These are phyloP conservation scores for Harpegnathos saltator DNA, from an alignment of 1,140 invertebrate species.

Conservation along the genomic window DNA sequence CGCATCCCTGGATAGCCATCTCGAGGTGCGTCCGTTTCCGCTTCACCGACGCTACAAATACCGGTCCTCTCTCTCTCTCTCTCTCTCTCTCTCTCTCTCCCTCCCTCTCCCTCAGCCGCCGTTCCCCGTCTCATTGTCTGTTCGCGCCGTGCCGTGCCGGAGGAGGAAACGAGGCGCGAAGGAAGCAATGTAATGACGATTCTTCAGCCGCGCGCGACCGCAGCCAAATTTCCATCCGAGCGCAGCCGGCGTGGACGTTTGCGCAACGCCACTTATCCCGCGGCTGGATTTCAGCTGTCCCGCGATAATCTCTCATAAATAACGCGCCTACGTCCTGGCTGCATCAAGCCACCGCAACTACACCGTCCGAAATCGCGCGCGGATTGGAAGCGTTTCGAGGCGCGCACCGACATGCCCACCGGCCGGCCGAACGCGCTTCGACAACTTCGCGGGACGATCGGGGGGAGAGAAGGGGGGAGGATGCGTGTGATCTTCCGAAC, in stretches of 20 bases:
- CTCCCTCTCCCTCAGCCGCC: too few species aligned
- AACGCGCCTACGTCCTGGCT: conserved; percentile 4
- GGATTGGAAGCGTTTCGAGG: too few species aligned
- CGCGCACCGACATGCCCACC: too few species aligned
- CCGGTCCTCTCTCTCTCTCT: too few species aligned
- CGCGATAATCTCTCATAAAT: conserved; percentile 48
- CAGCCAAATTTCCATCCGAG: conserved; percentile 53
- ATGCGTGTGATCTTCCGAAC: not conserved
- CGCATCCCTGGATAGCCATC: conserved; percentile 31
- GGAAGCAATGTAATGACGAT: conserved; percentile 47
- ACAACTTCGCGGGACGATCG: not conserved
- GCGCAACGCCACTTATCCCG: conserved; percentile 27
- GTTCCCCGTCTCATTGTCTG: too few species aligned
- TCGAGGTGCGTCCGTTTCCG: conserved; percentile 70
- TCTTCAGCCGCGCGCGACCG: conserved; percentile 28
- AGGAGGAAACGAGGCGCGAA: conserved; percentile 47
- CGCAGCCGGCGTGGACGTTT: conserved; percentile 17
- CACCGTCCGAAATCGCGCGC: conserved; percentile 5
- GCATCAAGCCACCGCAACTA: conserved; percentile 37
- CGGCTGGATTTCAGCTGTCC: conserved; percentile 43
- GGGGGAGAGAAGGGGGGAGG: too few species aligned
- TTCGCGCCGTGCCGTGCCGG: not conserved
- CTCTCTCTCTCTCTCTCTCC: too few species aligned
- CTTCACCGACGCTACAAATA: conserved; percentile 62
- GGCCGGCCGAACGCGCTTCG: conserved; percentile 6